Evolutionary conservation across 2,797 vertebrate genomes (phyloP).

Genomic region (Carcharodon carcharias): DNA sequence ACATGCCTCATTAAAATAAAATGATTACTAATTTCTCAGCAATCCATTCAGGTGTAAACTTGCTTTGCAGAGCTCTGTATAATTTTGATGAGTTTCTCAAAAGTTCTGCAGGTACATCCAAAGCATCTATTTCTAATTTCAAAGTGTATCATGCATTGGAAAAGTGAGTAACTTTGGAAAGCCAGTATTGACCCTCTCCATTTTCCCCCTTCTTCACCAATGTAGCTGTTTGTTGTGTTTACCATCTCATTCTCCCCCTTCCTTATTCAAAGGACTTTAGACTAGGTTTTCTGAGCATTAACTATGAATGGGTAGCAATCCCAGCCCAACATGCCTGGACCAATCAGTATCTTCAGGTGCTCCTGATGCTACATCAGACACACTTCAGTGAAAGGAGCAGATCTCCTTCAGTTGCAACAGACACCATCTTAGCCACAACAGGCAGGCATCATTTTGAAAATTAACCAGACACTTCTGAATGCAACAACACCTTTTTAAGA

Average conservation of each 20-base stretch:
- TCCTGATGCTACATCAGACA: background rate
- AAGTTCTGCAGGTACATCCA: background rate
- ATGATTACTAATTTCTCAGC: background rate
- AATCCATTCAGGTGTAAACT: background rate
- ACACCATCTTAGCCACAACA: no score
- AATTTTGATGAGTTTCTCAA: background rate
- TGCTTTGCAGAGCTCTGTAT: background rate
- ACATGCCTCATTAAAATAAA: conserved; percentile 10
- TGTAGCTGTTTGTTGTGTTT: background rate
- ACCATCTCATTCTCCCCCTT: background rate
- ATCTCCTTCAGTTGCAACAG: background rate
- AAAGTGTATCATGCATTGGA: background rate
- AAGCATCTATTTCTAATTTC: background rate
- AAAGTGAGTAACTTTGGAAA: background rate
- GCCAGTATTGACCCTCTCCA: background rate
- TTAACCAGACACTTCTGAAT: background rate
- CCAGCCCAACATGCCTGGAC: no score
- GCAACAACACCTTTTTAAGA: background rate
- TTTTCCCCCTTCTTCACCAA: background rate
- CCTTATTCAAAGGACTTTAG: background rate
- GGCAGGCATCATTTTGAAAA: background rate
- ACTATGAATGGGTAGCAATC: background rate
- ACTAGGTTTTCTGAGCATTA: background rate
- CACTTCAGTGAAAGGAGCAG: background rate
- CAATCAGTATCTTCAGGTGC: background rate